Evolutionary conservation across 2,113 vertebrate genomes (phyloP), one percentile per base, ranked within the genome.

Genomic region (Hippocampus mohnikei): DNA sequence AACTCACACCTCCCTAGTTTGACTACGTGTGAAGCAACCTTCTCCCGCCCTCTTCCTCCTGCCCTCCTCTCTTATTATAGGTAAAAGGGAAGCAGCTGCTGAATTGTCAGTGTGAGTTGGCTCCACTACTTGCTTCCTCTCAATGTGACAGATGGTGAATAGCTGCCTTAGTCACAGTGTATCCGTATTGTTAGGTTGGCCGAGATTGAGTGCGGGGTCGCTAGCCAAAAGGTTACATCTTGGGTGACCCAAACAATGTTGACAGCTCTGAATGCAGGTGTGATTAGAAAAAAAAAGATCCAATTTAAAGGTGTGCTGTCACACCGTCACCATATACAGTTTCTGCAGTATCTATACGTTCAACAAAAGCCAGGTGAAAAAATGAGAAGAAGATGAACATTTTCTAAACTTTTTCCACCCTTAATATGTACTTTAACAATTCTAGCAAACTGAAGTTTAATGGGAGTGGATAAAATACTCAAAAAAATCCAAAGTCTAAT

Each of bases 81-180:
- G 91, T 87, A 88, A 88, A 90, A 88, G 73, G 86, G 85, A 89
- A 71, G 77, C 66, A 81, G 79, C 77, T 53, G 71, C 88, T 80
- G 85, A 92, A 72, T 82, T 93, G 71, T 92, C 92, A 87, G 91
- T 92, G 92, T 93, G 92, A 93, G 93, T 93, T 91, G 79, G 56
- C 78, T 87, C 68, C 74, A 85, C 77, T 85, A 59, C 70, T 88
- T 88, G 79, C 68, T 81, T 88, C 74, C 70, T 83, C 67, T 84
- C 29, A 78, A 42, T 75, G 59, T 78, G 41, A 69, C 46, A 55
- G 70, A 79, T 81, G 6, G 60, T 48, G 64, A 53, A 23, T 27
- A 65, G 42, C 23, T 18, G 63, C 63, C 41, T 70, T 69, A 37
- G 66, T 64, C 55, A 27, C 29, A 58, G 61, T 16, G n/a, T 42